phyloP scores from a whole-genome alignment of 2,113 vertebrate species.

The Thunnus maccoyii region DNA sequence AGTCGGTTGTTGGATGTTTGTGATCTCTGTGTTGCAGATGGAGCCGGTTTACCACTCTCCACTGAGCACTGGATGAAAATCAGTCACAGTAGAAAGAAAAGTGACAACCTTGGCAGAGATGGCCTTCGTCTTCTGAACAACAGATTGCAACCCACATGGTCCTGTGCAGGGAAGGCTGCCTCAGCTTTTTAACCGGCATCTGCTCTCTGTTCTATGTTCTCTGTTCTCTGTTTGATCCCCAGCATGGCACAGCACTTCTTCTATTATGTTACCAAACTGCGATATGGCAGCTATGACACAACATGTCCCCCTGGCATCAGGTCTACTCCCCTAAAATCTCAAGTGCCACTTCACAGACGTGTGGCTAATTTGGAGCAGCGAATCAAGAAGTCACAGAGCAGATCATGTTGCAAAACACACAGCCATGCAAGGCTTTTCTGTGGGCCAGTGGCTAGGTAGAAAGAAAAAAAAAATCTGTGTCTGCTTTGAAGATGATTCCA shows the following conservation, averaged over 20 bases:
- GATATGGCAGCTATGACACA: slow-evolving; percentile 63
- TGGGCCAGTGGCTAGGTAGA: slow-evolving; percentile 42
- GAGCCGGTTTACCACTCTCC: slow-evolving; percentile 40
- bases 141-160: slow-evolving; percentile 83
- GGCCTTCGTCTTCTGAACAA: slow-evolving; percentile 47
- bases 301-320: slow-evolving; percentile 55
- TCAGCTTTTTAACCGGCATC: slow-evolving; percentile 74
- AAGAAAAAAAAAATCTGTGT: slow-evolving; percentile 27
- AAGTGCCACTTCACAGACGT: slow-evolving; percentile 75
- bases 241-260: slow-evolving; percentile 53
- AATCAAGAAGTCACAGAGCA: slow-evolving; percentile 56
- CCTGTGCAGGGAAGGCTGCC: slow-evolving; percentile 50
- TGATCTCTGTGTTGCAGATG: slow-evolving; percentile 52
- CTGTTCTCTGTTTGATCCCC: slow-evolving; percentile 53
- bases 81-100: slow-evolving; percentile 64
- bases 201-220: slow-evolving; percentile 68
- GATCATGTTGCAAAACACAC: slow-evolving; percentile 64
- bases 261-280: slow-evolving; percentile 72
- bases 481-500: slow-evolving; percentile 78
- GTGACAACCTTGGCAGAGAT: slow-evolving; percentile 75
- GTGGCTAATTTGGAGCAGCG: slow-evolving; percentile 64
- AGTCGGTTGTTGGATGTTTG: slow-evolving; percentile 32
- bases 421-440: slow-evolving; percentile 44
- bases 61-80: slow-evolving; percentile 55
- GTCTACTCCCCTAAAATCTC: slow-evolving; percentile 37